Conservation (phyloP, 1,140 invertebrate species). For the Drosophila bifasciata region DNA sequence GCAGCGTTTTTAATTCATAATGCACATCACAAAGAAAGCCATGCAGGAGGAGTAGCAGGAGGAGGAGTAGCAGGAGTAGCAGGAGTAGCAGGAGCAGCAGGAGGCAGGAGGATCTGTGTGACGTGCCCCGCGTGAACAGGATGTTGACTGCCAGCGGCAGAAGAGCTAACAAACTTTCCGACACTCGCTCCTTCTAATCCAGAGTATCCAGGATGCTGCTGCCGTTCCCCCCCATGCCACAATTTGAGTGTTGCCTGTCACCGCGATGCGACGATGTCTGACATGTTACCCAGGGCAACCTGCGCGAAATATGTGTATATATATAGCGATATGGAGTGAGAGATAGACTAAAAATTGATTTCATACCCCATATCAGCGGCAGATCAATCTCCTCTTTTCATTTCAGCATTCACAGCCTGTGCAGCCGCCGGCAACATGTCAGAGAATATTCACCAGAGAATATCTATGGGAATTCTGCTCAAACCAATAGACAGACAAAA, state of each 20-base stretch:
- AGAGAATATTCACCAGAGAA: constrained; percentile 6
- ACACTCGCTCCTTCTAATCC: constrained; percentile 46
- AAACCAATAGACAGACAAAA: background rate
- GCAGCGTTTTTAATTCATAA: constrained; percentile 71
- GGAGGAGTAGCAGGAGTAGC: background rate
- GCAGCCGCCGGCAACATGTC: constrained; percentile 2
- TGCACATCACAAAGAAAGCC: constrained; percentile 27
- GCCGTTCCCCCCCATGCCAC: too few species aligned
- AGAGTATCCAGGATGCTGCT: constrained; percentile 14
- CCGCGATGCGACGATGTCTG: background rate
- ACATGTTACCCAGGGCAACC: constrained; percentile 7
- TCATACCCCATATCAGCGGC: constrained; percentile 28
- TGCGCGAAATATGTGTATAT: too few species aligned
- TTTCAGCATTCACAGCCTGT: too few species aligned
- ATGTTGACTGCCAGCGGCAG: constrained; percentile 41
- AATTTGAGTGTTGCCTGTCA: constrained; percentile 42
- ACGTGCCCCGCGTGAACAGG: constrained; percentile 27
- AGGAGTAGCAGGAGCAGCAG: background rate
- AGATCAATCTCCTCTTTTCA: constrained; percentile 47
- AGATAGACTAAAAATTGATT: constrained; percentile 34
- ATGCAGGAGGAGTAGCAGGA: background rate
- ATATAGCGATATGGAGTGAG: constrained; percentile 1
- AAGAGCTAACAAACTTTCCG: constrained; percentile 35
- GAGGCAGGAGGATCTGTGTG: constrained; percentile 6
- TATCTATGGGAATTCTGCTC: background rate